phyloP scores from a whole-genome alignment of 1,140 invertebrate genomes.

The Macrobrachium nipponense region DNA sequence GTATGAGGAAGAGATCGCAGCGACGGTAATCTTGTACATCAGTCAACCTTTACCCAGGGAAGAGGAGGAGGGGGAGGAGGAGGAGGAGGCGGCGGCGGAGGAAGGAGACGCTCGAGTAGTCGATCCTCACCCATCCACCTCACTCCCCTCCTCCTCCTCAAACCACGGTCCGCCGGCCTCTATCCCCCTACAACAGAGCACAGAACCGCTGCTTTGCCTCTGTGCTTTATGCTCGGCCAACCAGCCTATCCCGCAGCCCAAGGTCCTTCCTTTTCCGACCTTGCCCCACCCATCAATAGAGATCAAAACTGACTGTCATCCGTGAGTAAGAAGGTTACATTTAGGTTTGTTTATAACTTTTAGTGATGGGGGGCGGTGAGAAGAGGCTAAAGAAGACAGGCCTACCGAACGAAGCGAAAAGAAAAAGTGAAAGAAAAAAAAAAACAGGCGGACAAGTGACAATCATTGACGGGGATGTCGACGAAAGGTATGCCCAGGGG shows the following conservation, averaged over 20 bases:
- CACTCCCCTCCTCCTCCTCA: neutral
- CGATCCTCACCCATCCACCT: neutral
- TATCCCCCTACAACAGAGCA: neutral
- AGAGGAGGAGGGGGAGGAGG: too few relatives aligned
- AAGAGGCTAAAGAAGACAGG: neutral
- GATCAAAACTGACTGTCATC: neutral
- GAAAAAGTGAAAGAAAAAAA: constrained; percentile 1
- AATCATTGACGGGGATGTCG: neutral
- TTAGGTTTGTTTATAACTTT: neutral
- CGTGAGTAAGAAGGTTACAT: neutral
- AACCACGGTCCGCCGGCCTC: neutral
- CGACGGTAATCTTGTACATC: too few relatives aligned
- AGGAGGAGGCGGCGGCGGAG: too few relatives aligned
- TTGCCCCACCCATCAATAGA: neutral
- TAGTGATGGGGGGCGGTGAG: neutral
- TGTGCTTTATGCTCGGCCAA: constrained; percentile 12
- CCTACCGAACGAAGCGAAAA: neutral
- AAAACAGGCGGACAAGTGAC: too few relatives aligned
- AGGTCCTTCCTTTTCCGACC: constrained; percentile 7
- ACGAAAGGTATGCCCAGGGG: neutral
- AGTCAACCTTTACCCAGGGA: too few relatives aligned
- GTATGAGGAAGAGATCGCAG: too few relatives aligned
- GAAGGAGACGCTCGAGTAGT: too few relatives aligned
- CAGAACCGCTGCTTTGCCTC: constrained; percentile 6
- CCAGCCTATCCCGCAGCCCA: neutral